These are phyloP conservation scores for Xylota segnis DNA, from an alignment of 2,888 invertebrate genomes.

Conservation along the genomic window DNA sequence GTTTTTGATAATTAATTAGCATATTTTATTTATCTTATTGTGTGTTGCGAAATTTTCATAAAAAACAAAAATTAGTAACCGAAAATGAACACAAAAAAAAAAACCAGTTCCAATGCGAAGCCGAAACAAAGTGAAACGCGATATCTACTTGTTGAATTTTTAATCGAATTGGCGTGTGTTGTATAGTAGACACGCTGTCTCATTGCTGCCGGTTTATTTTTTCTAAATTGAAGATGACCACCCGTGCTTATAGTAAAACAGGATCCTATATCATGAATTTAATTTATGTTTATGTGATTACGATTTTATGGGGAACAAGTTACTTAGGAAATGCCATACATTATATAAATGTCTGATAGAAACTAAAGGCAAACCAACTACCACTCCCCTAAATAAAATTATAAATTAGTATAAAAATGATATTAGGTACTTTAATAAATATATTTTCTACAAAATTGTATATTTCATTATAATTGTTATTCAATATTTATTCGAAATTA, in stretches of 20 bases:
- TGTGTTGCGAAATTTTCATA: constrained; percentile 27
- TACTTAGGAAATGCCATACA: constrained; percentile 27
- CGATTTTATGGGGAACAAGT: constrained; percentile 20
- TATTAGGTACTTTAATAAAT: constrained; percentile 4
- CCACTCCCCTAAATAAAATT: constrained; percentile 37
- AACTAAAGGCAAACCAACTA: not conserved
- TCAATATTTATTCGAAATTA: constrained; percentile 3
- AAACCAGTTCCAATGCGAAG: constrained; percentile 27
- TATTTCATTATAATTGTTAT: not conserved
- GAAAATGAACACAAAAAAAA: not conserved
- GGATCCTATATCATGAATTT: constrained; percentile 34
- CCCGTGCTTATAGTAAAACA: constrained; percentile 32
- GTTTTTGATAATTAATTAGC: constrained; percentile 31
- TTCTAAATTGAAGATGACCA: constrained; percentile 10
- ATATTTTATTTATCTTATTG: constrained; percentile 34
- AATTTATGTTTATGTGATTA: constrained; percentile 24
- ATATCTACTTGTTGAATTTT: constrained; percentile 37
- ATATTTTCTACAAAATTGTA: not conserved
- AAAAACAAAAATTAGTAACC: constrained; percentile 24
- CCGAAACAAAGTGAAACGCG: constrained; percentile 35
- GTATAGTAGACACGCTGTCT: constrained; percentile 52
- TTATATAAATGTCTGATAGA: constrained; percentile 16
- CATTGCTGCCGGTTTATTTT: constrained; percentile 44
- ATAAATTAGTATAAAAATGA: constrained; percentile 26
- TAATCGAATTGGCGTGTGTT: constrained; percentile 46